A percentile compares a stretch with the other conserved stretches of the same genome.
Evolutionary conservation across 1,140 invertebrate genomes (phyloP).

Genomic region (Nixonia krombeini): DNA sequence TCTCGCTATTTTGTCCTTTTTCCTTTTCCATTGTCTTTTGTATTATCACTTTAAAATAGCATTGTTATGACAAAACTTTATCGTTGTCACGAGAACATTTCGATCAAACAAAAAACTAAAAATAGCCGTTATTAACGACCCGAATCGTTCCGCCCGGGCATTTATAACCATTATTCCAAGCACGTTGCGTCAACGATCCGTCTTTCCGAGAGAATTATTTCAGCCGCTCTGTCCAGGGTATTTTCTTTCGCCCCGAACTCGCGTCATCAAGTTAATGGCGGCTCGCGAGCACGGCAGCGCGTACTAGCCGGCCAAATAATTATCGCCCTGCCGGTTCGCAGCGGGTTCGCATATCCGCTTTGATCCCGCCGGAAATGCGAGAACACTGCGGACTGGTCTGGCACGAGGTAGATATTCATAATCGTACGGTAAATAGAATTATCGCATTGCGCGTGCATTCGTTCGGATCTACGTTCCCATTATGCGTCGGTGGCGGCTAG

Average conservation of each 20-base stretch:
- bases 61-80: too few relatives aligned
- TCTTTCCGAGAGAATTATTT: too few relatives aligned
- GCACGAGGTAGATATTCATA: slow-evolving; percentile 50
- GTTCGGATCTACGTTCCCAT: slow-evolving; percentile 36
- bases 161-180: too few relatives aligned
- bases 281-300: too few relatives aligned
- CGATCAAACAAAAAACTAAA: too few relatives aligned
- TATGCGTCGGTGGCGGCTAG: slow-evolving; percentile 31
- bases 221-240: background rate
- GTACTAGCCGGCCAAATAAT: slow-evolving; percentile 38
- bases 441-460: slow-evolving; percentile 46
- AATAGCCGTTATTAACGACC: too few relatives aligned
- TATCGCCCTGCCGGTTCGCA: slow-evolving; percentile 34
- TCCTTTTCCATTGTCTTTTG: too few relatives aligned
- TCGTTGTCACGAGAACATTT: too few relatives aligned
- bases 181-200: too few relatives aligned
- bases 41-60: too few relatives aligned
- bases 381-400: slow-evolving; percentile 34
- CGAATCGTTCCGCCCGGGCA: too few relatives aligned
- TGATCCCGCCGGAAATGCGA: slow-evolving; percentile 46
- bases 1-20: too few relatives aligned
- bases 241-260: background rate
- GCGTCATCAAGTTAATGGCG: slow-evolving; percentile 23
- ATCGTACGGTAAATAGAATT: slow-evolving; percentile 56
- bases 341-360: slow-evolving; percentile 35